These are phyloP conservation scores for Ianthella basta DNA, from an alignment of 37 sponge, comb jelly and placozoan species.

Conservation along the genomic window DNA sequence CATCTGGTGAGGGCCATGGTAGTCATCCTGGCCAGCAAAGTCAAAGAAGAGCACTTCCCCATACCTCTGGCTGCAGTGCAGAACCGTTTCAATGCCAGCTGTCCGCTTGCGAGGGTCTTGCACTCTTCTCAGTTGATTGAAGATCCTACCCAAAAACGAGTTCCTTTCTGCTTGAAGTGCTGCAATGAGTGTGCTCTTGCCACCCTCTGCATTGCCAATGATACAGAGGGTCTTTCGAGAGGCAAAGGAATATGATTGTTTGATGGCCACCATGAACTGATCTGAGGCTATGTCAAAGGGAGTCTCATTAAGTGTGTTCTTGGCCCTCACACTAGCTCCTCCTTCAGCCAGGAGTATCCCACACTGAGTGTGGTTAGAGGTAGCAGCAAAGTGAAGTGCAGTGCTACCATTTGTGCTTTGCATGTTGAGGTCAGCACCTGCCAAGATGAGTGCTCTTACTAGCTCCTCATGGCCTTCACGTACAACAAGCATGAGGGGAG, in stretches of 20 bases:
- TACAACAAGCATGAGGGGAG: not conserved
- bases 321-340: not conserved
- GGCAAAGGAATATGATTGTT: not conserved
- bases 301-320: not conserved
- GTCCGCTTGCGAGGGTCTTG: not conserved
- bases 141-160: not conserved
- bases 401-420: not conserved
- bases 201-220: constrained; percentile 15
- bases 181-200: constrained; percentile 23
- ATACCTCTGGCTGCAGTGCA: not conserved
- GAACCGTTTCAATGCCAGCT: constrained; percentile 18
- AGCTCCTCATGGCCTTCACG: not conserved
- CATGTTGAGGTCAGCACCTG: not conserved
- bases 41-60: constrained; percentile 17
- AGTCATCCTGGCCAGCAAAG: constrained; percentile 27
- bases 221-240: constrained; percentile 8
- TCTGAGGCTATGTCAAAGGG: not conserved
- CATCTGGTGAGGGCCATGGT: constrained; percentile 24
- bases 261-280: not conserved
- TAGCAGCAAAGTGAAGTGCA: constrained; percentile 8
- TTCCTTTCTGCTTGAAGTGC: not conserved
- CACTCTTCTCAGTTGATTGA: not conserved
- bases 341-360: constrained; percentile 8
- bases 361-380: not conserved
- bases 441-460: not conserved